Percentiles rank a stretch among this genome's conserved stretches.
These are phyloP conservation scores for Resseliella maxima DNA, from an alignment of 2,888 invertebrate genomes.

Conservation along the genomic window DNA sequence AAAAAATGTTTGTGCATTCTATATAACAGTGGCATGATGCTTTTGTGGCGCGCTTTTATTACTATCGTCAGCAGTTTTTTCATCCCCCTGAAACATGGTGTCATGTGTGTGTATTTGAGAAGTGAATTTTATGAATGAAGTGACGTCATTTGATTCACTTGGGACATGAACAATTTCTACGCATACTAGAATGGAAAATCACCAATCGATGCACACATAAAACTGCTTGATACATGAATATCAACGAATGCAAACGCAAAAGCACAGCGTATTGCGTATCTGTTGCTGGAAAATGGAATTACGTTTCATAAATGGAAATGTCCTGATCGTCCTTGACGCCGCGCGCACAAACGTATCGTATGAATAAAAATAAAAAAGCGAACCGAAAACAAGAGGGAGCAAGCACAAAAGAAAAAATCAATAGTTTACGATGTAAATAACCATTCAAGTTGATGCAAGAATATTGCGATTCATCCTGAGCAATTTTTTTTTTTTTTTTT, in stretches of 20 bases:
- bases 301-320: conserved; percentile 7
- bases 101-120: conserved; percentile 1
- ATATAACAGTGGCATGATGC: background rate
- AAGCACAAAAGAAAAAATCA: conserved; percentile 28
- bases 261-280: background rate
- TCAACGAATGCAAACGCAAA: background rate
- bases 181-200: conserved; percentile 29
- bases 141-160: conserved; percentile 51
- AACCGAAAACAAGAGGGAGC: background rate
- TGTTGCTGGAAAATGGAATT: conserved; percentile 19
- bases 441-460: background rate
- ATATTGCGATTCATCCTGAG: background rate
- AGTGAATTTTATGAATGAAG: conserved; percentile 56
- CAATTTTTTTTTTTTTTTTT: no score
- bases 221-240: background rate
- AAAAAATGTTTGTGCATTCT: background rate
- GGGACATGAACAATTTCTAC: background rate
- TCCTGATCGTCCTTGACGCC: conserved; percentile 47
- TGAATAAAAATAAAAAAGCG: background rate
- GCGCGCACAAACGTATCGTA: background rate
- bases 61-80: conserved; percentile 14
- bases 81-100: background rate
- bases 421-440: conserved; percentile 45
- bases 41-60: background rate
- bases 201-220: background rate